Base-by-base conservation (phyloP, 2,797 vertebrate species). In the Sternarchorhynchus goeldii region DNA sequence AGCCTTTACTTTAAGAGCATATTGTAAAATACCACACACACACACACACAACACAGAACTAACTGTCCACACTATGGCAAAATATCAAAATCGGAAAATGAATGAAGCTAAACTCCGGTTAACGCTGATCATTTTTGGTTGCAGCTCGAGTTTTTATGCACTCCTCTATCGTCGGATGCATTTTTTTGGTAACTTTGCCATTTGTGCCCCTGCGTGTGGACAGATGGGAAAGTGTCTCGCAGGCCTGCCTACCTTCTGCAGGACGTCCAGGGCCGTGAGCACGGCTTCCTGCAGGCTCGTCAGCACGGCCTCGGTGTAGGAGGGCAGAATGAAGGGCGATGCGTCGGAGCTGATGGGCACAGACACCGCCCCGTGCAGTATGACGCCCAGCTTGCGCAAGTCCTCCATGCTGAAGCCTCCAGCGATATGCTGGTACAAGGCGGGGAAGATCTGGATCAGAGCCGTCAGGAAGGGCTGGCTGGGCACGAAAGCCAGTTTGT, bases 401-500 rank as follows among this genome's bases (percentile, higher is more conserved):
- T 99, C 98, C 78, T 97, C 96, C 97, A 99, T 99, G 82, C 94
- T 98, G 90, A 99, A 99, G 87, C 96, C 95, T 75, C 90, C 90
- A 90, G 97, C 98, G 85, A 99, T 97, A 91, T 99, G 98, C 84
- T 97, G 96, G 91, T 99, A 99, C 84, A 99, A 94, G 31, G 98
- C 96, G 5, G 97, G 97, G 88, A 99, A 99, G 88, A 99, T 99
- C 75, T 99, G 98, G 88, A 99, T 93, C 89, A 99, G 90, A 53
- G 98, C 98, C 50, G 98, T 98, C 86, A 99, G 95, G 91, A 99
- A 99, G 81, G 97, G 97, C 91, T 99, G 98, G 85, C 97, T 99
- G 58, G 98, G 98, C 89, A 99, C 96, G 79, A 99, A 99, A 84
- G 95, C 93, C 73, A 95, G 89, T 91, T 96, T 97, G 87, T 98